Evolutionary conservation across 2,113 vertebrate genomes (phyloP), one percentile per base, ranked within the genome.

Genomic region (Clarias batrachus): DNA sequence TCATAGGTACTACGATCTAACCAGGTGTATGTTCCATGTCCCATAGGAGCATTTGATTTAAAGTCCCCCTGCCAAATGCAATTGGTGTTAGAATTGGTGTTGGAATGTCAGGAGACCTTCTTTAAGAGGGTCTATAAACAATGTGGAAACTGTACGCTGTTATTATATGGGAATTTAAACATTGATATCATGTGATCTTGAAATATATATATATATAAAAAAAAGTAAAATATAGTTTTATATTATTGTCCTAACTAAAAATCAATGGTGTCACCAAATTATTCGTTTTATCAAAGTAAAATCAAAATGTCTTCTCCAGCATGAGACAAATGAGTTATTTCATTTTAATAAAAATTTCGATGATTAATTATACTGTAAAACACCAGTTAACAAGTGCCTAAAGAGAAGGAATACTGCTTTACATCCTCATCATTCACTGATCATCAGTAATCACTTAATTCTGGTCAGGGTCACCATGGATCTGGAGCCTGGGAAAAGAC

Each of bases 1-100:
- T 96, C 92, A 0, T 97, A 99, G 2, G 88, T 88, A 89, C 96
- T 97, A 90, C 96, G 96, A 25, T 98, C 94, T 0, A 81, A 92
- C 98, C 98, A 99, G 0, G 92, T 96, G 12, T 96, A 98, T 41
- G 13, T 0, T 0, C 97, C 97, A 5, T 87, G 87, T 81, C 95
- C 92, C 93, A 89, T 94, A 2, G 92, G 96, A n/a, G 93, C 82
- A 56, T 98, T 99, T 89, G 91, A 92, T 85, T 93, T 89, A 92
- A 99, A 98, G 0, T 94, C 94, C 11, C 97, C 98, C 98, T 99
- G 89, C 62, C 63, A 56, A 85, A 82, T 70, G n/a, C 37, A 85
- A 87, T 2, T 10, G 56, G 48, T 71, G 25, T 27, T 17, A 81
- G 37, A 21, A 33, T 82, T 56, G 30, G 41, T 54, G 17, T 33